Evolutionary conservation across 2,888 invertebrate species (phyloP).

Genomic region (Euplagia quadripunctaria): DNA sequence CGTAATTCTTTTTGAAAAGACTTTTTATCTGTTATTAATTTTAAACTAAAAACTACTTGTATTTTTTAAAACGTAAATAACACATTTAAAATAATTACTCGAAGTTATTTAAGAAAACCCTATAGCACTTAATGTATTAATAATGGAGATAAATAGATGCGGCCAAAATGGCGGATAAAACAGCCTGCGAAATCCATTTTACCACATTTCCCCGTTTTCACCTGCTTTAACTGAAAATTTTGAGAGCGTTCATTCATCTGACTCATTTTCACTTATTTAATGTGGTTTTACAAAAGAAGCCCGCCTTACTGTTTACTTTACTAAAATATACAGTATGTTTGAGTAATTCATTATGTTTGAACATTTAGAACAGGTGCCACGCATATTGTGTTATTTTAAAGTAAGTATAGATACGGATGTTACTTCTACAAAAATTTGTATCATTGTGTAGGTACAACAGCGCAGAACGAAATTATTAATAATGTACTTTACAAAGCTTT

Average conservation of each 20-base stretch:
- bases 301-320: slow-evolving; percentile 15
- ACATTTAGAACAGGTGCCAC: not conserved
- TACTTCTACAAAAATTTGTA: not conserved
- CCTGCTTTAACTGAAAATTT: slow-evolving; percentile 32
- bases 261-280: slow-evolving; percentile 42
- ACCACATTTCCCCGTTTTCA: slow-evolving; percentile 33
- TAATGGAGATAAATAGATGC: slow-evolving; percentile 8
- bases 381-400: not conserved
- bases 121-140: not conserved
- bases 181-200: slow-evolving; percentile 20
- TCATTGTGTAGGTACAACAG: not conserved
- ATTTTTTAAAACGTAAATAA: not conserved
- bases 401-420: not conserved
- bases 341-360: slow-evolving; percentile 7
- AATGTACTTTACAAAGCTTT: not conserved
- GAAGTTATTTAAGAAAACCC: not conserved
- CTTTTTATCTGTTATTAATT: not conserved
- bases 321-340: slow-evolving; percentile 1
- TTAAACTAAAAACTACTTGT: not conserved
- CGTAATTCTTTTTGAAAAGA: not conserved
- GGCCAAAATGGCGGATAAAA: slow-evolving; percentile 28
- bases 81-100: not conserved
- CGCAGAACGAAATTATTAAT: not conserved
- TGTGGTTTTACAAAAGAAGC: slow-evolving; percentile 33
- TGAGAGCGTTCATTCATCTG: slow-evolving; percentile 44